Conservation (phyloP, 2,888 invertebrate species). For the Acheta domesticus region DNA sequence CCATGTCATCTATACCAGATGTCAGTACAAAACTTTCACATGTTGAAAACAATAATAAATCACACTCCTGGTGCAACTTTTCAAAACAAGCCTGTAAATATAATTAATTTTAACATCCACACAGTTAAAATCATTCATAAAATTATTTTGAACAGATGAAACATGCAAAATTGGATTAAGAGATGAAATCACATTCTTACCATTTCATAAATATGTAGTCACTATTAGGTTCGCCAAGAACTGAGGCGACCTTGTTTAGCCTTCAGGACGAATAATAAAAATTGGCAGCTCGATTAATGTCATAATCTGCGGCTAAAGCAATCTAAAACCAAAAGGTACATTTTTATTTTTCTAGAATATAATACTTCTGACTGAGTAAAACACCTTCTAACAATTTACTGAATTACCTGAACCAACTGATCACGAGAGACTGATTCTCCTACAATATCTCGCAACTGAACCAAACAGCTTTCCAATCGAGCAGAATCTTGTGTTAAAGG, state of each 20-base stretch:
- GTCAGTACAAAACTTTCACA: too few species aligned
- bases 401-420: constrained; percentile 48
- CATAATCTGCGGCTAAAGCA: constrained; percentile 57
- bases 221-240: constrained; percentile 28
- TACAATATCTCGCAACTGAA: constrained; percentile 53
- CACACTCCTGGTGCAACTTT: too few species aligned
- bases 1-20: too few species aligned
- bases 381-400: background rate
- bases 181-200: constrained; percentile 21
- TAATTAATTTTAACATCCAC: too few species aligned
- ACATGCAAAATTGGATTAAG: background rate
- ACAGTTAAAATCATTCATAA: too few species aligned
- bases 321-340: constrained; percentile 40
- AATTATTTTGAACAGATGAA: background rate
- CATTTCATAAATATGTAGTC: constrained; percentile 26
- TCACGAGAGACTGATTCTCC: constrained; percentile 53
- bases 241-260: constrained; percentile 30
- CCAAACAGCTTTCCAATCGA: constrained; percentile 51
- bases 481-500: constrained; percentile 43
- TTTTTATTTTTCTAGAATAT: background rate
- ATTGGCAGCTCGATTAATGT: constrained; percentile 57
- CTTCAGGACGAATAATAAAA: constrained; percentile 51
- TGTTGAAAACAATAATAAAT: too few species aligned
- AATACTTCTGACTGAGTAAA: too few species aligned
- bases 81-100: too few species aligned